Percentiles rank a stretch among this genome's conserved stretches.
Conservation (phyloP, 35 echinoderm and acorn worm genomes). For the Heliocidaris erythrogramma region DNA sequence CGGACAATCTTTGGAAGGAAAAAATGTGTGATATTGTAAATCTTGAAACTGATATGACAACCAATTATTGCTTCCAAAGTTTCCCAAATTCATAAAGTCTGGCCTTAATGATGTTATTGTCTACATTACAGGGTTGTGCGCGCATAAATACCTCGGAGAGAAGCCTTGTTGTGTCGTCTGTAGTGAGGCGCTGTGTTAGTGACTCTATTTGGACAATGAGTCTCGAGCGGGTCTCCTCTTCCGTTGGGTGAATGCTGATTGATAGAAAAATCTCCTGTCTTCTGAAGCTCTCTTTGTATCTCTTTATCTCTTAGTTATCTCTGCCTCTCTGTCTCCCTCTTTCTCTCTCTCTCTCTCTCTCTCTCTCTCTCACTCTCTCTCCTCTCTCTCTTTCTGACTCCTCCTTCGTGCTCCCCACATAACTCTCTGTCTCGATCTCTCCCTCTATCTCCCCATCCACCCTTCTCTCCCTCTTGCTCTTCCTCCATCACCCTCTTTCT, state of each 20-base stretch:
- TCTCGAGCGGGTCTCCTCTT: background rate
- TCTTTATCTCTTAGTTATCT: background rate
- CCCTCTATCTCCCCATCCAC: too few species aligned
- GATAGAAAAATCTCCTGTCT: background rate
- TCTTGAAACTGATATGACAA: background rate
- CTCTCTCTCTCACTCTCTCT: too few species aligned
- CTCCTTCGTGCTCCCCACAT: too few species aligned
- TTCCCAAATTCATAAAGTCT: background rate
- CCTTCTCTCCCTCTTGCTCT: background rate
- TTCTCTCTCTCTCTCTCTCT: too few species aligned
- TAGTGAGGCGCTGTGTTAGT: background rate
- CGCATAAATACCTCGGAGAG: background rate
- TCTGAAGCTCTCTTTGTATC: background rate
- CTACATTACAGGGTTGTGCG: background rate
- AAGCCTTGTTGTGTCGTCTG: background rate
- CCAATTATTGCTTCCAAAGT: background rate
- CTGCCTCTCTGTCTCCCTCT: too few species aligned
- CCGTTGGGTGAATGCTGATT: background rate
- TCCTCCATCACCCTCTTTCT: background rate
- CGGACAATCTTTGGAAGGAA: background rate
- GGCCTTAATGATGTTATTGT: conserved; percentile 3
- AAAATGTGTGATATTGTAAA: background rate
- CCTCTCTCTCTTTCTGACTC: too few species aligned
- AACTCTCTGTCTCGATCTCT: too few species aligned
- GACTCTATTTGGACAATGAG: background rate